phyloP scores from a whole-genome alignment of 2,113 vertebrate species.

The Elachura formosa region DNA sequence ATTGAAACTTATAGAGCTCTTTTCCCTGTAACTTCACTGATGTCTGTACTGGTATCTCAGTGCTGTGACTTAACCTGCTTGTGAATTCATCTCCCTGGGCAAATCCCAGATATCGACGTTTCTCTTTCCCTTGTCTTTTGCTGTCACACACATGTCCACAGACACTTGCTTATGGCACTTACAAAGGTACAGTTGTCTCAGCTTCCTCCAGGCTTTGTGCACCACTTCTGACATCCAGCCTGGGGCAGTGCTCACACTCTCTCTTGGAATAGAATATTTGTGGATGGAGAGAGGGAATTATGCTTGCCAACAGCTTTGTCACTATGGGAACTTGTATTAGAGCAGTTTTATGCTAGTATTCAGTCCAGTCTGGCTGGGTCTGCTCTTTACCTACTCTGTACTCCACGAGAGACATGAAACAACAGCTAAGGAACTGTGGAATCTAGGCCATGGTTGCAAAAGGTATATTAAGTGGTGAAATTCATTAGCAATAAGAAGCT shows the following conservation, averaged over 20 bases:
- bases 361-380: neutral
- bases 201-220: neutral
- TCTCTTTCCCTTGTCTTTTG: neutral
- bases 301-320: neutral
- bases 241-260: neutral
- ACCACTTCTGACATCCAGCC: neutral
- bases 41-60: neutral
- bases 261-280: neutral
- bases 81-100: neutral
- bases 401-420: accelerated
- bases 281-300: neutral
- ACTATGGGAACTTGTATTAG: neutral
- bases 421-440: neutral
- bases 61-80: neutral
- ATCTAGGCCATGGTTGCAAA: neutral
- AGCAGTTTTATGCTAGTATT: neutral
- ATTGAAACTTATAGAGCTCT: neutral
- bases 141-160: neutral
- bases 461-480: neutral
- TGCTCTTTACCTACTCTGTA: neutral
- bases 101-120: neutral
- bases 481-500: neutral
- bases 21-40: neutral
- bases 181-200: neutral
- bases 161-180: neutral